phyloP scores from a whole-genome alignment of 2,113 vertebrate genomes.

The Pseudois nayaur region DNA sequence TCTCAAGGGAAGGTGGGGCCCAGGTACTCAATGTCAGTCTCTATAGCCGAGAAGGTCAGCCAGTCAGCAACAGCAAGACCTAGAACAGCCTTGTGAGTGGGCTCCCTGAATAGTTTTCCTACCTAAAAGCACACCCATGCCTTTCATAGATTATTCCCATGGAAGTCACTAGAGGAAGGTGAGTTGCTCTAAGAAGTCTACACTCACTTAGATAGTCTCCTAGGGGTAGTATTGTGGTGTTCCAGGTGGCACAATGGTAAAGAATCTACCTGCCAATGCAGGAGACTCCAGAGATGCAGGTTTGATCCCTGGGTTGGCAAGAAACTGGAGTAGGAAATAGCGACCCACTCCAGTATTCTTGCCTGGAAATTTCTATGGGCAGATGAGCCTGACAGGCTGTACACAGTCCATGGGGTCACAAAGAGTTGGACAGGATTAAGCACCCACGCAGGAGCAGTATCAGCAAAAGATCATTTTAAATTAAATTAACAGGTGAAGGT shows the following conservation, averaged over 20 bases:
- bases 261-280: background rate
- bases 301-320: background rate
- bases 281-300: background rate
- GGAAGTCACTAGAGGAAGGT: background rate
- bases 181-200: background rate
- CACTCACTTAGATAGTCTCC: background rate
- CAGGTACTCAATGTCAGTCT: background rate
- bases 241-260: background rate
- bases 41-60: background rate
- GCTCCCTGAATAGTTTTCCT: too few species aligned
- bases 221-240: background rate
- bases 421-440: background rate
- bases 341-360: background rate
- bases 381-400: background rate
- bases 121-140: background rate
- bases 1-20: background rate
- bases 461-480: background rate
- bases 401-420: background rate
- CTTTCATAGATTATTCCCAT: background rate
- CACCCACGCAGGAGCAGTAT: fast-evolving
- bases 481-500: background rate
- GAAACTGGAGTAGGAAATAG: background rate
- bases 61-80: background rate
- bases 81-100: background rate
- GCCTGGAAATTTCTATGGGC: background rate